Evolutionary conservation across 35 echinoderm and acorn worm species (phyloP).

Genomic region (Amphiura filiformis): DNA sequence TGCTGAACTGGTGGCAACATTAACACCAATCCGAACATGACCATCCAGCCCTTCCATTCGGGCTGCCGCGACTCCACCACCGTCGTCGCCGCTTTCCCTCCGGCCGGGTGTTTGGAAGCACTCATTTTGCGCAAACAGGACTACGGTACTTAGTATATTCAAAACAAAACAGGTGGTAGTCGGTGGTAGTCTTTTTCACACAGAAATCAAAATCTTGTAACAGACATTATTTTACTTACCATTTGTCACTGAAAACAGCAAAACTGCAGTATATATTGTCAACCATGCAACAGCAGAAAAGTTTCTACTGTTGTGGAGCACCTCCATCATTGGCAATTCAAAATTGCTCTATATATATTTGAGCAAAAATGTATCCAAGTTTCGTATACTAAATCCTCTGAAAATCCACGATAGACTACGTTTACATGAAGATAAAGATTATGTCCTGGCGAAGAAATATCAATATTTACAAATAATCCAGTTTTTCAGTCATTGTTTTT

Average conservation of each 20-base stretch:
- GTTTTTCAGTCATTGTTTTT: background rate
- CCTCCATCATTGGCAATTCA: background rate
- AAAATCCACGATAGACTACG: background rate
- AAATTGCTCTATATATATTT: background rate
- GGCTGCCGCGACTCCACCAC: too few species aligned
- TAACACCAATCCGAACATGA: too few species aligned
- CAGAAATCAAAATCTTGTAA: background rate
- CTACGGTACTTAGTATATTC: too few species aligned
- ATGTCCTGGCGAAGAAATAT: background rate
- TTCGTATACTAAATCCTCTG: background rate
- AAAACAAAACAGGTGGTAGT: too few species aligned
- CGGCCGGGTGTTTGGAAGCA: too few species aligned
- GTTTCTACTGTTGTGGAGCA: background rate
- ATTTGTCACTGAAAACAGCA: background rate
- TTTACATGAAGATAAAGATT: background rate
- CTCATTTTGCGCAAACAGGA: too few species aligned
- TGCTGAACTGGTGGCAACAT: too few species aligned
- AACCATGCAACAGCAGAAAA: background rate
- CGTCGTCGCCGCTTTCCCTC: too few species aligned
- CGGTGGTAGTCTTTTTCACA: too few species aligned
- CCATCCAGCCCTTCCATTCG: too few species aligned
- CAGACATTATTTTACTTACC: background rate
- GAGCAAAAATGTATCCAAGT: background rate
- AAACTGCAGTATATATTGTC: background rate
- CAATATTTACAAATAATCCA: constrained; percentile 7